A percentile compares a stretch with the other conserved stretches of the same genome.
Evolutionary conservation across 2,888 invertebrate genomes (phyloP).

Genomic region (Anodontia alba): DNA sequence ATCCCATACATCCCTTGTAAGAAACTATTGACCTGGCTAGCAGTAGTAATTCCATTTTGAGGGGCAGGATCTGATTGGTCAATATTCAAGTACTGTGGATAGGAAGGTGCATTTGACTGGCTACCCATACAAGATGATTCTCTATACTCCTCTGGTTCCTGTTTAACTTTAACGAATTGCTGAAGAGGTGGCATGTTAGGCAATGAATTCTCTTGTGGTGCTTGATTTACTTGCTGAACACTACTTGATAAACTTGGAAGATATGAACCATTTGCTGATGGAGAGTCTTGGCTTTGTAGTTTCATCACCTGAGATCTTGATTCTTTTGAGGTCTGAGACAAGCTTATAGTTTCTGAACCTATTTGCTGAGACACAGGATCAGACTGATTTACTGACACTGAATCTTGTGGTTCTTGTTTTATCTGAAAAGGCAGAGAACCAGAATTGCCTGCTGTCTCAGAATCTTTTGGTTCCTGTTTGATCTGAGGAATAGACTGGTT

Average conservation of each 20-base stretch:
- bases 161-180: constrained; percentile 41
- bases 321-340: background rate
- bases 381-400: background rate
- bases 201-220: constrained; percentile 33
- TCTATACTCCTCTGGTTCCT: constrained; percentile 37
- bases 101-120: constrained; percentile 28
- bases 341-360: background rate
- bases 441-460: background rate
- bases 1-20: constrained; percentile 56
- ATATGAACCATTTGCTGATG: background rate
- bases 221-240: constrained; percentile 36
- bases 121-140: background rate
- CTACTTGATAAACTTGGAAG: background rate
- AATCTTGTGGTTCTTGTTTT: background rate
- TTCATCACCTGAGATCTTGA: background rate
- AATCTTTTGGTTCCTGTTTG: background rate
- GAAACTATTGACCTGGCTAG: constrained; percentile 35
- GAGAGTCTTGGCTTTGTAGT: background rate
- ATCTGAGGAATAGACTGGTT: background rate
- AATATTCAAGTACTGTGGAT: constrained; percentile 36
- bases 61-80: constrained; percentile 26
- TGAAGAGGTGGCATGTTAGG: background rate
- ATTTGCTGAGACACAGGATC: no score
- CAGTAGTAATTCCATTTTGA: constrained; percentile 20
- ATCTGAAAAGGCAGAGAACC: background rate